Evolutionary conservation across 2,797 vertebrate species (phyloP).

Genomic region (Loriculus beryllinus): DNA sequence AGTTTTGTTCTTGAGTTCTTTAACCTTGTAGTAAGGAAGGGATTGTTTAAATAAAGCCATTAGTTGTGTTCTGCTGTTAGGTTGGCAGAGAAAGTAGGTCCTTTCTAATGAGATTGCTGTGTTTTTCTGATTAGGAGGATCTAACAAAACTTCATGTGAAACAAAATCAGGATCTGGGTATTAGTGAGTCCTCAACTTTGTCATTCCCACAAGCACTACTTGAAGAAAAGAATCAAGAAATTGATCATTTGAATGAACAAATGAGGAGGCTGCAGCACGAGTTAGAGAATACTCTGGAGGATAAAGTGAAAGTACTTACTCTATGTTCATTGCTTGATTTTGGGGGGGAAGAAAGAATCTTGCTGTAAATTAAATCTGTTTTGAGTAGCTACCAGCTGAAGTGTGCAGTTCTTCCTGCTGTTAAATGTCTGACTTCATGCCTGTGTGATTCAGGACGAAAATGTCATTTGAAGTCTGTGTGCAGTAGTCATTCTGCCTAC

Average conservation of each 20-base stretch:
- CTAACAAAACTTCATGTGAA: background rate
- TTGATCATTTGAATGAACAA: slow-evolving; percentile 82
- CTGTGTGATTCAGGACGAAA: background rate
- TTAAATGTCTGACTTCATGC: background rate
- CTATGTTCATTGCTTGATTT: background rate
- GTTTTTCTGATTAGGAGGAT: slow-evolving; percentile 41
- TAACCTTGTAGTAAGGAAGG: background rate
- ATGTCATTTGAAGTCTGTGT: background rate
- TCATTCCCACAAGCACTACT: slow-evolving; percentile 82
- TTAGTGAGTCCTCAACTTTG: slow-evolving; percentile 25
- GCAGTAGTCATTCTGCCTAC: background rate
- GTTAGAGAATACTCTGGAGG: slow-evolving; percentile 61
- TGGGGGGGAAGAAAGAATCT: background rate
- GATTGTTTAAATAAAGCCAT: background rate
- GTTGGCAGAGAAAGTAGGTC: background rate
- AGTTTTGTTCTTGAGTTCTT: background rate
- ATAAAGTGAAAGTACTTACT: slow-evolving; percentile 67
- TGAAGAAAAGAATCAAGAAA: slow-evolving; percentile 88
- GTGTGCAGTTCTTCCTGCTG: background rate
- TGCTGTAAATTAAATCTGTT: background rate
- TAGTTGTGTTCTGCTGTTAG: background rate
- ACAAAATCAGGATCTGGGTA: background rate
- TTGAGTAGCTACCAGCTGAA: background rate
- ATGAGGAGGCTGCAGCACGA: slow-evolving; percentile 79
- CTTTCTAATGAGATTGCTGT: background rate